Percentiles rank a stretch among this genome's conserved stretches.
Conservation (phyloP, 1,140 invertebrate species). For the Neodiprion lecontei region DNA sequence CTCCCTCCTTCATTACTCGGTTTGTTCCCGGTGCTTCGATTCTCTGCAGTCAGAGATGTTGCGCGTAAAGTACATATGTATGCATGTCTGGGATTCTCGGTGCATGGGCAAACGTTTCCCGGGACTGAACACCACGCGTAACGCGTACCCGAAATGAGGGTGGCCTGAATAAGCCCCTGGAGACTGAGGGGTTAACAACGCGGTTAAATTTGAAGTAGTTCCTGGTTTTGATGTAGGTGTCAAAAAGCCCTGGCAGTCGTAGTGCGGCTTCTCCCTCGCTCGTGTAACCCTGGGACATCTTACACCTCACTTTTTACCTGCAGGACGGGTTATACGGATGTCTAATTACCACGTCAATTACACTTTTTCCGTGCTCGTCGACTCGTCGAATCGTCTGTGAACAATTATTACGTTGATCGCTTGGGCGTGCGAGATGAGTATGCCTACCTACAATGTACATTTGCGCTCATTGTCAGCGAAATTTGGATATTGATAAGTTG, state of each 20-base stretch:
- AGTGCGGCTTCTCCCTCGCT: too few species aligned
- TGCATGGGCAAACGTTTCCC: background rate
- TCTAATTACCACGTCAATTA: too few species aligned
- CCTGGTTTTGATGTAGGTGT: background rate
- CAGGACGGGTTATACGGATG: background rate
- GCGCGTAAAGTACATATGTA: too few species aligned
- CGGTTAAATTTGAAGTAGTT: background rate
- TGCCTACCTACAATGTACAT: too few species aligned
- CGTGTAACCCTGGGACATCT: too few species aligned
- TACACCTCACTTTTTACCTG: background rate
- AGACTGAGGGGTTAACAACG: conserved; percentile 6
- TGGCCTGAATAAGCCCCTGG: background rate
- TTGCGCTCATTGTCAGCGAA: too few species aligned
- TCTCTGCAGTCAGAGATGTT: background rate
- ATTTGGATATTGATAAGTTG: too few species aligned
- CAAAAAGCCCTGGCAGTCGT: background rate
- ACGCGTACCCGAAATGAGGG: background rate
- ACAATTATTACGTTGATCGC: too few species aligned
- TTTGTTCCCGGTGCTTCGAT: background rate
- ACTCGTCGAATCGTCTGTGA: too few species aligned
- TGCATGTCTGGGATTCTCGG: background rate
- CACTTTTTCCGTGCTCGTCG: too few species aligned
- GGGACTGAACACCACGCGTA: background rate
- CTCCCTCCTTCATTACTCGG: background rate
- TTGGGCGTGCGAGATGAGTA: too few species aligned